These are phyloP conservation scores for Paraplagusia blochii DNA, from an alignment of 2,113 vertebrate genomes.

Conservation along the genomic window DNA sequence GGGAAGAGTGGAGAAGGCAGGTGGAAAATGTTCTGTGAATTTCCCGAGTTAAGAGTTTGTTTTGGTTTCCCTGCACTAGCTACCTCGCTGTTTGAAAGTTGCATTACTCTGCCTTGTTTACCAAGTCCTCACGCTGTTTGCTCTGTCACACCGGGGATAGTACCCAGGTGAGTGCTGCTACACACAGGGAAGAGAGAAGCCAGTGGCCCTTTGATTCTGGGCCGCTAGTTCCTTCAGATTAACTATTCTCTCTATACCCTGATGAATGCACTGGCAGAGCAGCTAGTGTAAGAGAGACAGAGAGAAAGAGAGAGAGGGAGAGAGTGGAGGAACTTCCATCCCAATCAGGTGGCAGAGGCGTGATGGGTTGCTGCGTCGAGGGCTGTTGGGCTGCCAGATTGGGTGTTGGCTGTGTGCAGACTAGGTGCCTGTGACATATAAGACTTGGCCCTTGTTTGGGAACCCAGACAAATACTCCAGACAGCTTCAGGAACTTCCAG, in stretches of 20 bases:
- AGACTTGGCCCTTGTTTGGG: conserved; percentile 49
- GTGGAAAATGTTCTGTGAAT: conserved; percentile 69
- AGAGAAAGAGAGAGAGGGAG: conserved; percentile 1
- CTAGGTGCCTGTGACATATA: conserved; percentile 57
- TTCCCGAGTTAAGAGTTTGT: conserved; percentile 77
- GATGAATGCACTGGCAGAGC: conserved; percentile 69
- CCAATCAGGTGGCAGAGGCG: conserved; percentile 52
- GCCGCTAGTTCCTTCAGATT: conserved; percentile 71
- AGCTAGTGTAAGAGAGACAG: conserved; percentile 57
- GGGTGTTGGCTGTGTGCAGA: conserved; percentile 51
- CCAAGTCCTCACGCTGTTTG: conserved; percentile 71
- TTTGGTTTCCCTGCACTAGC: conserved; percentile 72
- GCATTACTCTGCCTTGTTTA: conserved; percentile 79
- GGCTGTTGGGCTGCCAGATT: conserved; percentile 55
- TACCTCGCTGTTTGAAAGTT: conserved; percentile 76
- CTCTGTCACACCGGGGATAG: conserved; percentile 71
- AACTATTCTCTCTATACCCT: conserved; percentile 74
- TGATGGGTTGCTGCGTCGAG: conserved; percentile 38
- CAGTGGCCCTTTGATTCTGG: conserved; percentile 72
- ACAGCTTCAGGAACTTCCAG: conserved; percentile 54
- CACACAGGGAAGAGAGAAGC: conserved; percentile 68
- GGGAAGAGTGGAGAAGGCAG: conserved; percentile 69
- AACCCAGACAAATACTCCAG: conserved; percentile 61
- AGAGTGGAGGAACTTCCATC: conserved; percentile 57
- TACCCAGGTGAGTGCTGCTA: conserved; percentile 69